Evolutionary conservation across 2,113 vertebrate genomes (phyloP).

Genomic region (Tachysurus vachellii): DNA sequence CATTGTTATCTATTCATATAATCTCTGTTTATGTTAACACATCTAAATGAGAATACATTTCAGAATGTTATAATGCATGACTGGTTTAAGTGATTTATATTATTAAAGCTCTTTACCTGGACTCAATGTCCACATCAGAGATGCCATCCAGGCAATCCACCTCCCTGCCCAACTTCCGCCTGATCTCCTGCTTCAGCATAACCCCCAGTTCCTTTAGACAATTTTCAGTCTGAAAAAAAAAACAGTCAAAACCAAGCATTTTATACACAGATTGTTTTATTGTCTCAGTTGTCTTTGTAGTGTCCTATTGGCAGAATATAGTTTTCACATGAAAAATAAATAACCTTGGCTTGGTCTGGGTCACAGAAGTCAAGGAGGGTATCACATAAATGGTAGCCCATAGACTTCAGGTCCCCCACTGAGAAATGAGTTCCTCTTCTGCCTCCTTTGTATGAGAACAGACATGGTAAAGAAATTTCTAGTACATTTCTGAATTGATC

Average conservation of each 20-base stretch:
- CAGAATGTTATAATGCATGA: not conserved
- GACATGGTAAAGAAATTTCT: not conserved
- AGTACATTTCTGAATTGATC: not conserved
- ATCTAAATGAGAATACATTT: not conserved
- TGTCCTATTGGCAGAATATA: not conserved
- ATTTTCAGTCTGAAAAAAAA: slow-evolving; percentile 55
- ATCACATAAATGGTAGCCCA: slow-evolving; percentile 86
- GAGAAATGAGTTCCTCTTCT: slow-evolving; percentile 85
- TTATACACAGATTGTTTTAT: not conserved
- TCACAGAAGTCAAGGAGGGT: slow-evolving; percentile 91
- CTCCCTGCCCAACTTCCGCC: slow-evolving; percentile 67
- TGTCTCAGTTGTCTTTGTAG: not conserved
- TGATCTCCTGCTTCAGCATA: slow-evolving; percentile 68
- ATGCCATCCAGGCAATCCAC: slow-evolving; percentile 67
- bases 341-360: slow-evolving; percentile 84
- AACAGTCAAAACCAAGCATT: not conserved
- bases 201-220: slow-evolving; percentile 72
- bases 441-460: slow-evolving; percentile 65
- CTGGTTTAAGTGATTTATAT: not conserved
- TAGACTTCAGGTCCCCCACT: slow-evolving; percentile 78
- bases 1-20: not conserved
- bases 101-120: slow-evolving; percentile 74
- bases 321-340: slow-evolving; percentile 3
- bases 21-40: not conserved
- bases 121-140: slow-evolving; percentile 83